Base-by-base conservation (phyloP, 2,797 vertebrate genomes). In the Semaprochilodus insignis region DNA sequence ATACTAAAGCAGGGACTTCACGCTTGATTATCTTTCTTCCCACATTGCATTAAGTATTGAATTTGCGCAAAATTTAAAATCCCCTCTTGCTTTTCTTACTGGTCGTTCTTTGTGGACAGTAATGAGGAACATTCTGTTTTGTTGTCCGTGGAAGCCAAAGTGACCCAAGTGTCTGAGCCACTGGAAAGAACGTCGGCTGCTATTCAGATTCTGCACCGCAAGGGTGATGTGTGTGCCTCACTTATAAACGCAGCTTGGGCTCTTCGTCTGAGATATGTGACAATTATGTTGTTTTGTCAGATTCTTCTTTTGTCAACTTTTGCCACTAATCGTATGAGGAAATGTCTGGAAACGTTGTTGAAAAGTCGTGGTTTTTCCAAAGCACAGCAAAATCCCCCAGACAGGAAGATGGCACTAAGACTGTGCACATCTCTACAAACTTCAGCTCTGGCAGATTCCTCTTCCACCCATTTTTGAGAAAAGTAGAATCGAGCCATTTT, bases 141-240 rank as follows among this genome's bases (percentile, higher is more conserved):
- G 27, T 55, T 82, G 25, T 60, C 44, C 44, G 62, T 59, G 3
- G 54, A 74, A 36, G 54, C 31, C 23, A 11, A 57, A 40, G 4
- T 69, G 66, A 69, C 66, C 36, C 66, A 19, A 2, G 67, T 48
- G 67, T 70, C 66, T 70, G 40, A 44, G 40, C 51, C 71, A 74
- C 60, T 66, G 36, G 60, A 81, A 81, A 75, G 71, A 55, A 55
- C 51, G n/a, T 40, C 52, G 15, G 74, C 55, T 55, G 62, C 44
- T 14, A 23, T n/a, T 74, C 54, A 36, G 54, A 8, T 36, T 74
- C 55, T 36, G 5, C n/a, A 44, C 67, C 66, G 8, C 66, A 36
- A n/a, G 34, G 14, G 14, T 59, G 34, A 34, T 74, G 31, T 40
- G 21, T 71, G 44, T 6, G 44, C 27, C n/a, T 59, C 16, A 23